Percentiles rank a stretch among this genome's conserved stretches.
These are phyloP conservation scores for Chloroclysta siterata DNA, from an alignment of 2,888 invertebrate genomes.

Conservation along the genomic window DNA sequence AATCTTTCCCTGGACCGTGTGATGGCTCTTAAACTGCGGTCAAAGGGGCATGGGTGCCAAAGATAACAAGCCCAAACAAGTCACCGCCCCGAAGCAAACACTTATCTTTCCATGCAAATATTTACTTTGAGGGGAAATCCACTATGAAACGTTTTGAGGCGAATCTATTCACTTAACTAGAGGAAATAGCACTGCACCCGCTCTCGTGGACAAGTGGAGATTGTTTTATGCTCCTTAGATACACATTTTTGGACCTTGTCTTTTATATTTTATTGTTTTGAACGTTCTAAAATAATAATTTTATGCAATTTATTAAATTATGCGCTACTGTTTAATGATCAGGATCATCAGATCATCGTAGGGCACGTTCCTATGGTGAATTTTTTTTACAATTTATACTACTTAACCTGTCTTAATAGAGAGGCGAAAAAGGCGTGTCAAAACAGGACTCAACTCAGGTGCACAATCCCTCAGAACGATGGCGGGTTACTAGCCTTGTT, in stretches of 20 bases:
- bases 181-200: conserved; percentile 16
- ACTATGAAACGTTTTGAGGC: conserved; percentile 26
- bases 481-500: too few species aligned
- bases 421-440: too few species aligned
- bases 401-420: too few species aligned
- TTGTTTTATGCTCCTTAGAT: background rate
- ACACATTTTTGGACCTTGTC: background rate
- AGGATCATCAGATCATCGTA: too few species aligned
- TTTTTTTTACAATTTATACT: too few species aligned
- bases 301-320: background rate
- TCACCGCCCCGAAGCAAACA: conserved; percentile 38
- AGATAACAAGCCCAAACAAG: conserved; percentile 38
- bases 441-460: too few species aligned
- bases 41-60: conserved; percentile 37
- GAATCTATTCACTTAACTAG: conserved; percentile 34
- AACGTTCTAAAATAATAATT: too few species aligned
- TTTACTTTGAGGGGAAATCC: conserved; percentile 33
- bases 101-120: conserved; percentile 34
- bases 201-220: conserved; percentile 2
- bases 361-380: background rate
- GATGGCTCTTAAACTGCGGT: conserved; percentile 28
- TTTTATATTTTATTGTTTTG: too few species aligned
- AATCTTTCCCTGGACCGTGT: conserved; percentile 21
- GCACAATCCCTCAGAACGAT: too few species aligned
- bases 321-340: background rate